A percentile compares a stretch with the other conserved stretches of the same genome.
Conservation (phyloP, 1,140 invertebrate species). For the Drosophila albomicans region DNA sequence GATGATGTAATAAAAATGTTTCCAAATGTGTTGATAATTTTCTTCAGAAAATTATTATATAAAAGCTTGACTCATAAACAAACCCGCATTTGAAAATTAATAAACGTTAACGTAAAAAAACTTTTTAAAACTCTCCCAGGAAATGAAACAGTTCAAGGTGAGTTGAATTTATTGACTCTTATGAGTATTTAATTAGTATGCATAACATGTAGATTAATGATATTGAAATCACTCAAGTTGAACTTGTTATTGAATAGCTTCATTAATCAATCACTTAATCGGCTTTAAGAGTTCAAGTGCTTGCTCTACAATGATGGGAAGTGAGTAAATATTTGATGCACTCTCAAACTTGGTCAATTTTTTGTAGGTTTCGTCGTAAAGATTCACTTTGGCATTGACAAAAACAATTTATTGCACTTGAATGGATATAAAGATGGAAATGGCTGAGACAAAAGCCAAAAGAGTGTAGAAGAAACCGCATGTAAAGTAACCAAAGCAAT, state of each 20-base stretch:
- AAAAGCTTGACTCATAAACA: not conserved
- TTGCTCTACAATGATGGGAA: not conserved
- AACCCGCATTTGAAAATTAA: not conserved
- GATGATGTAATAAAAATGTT: not conserved
- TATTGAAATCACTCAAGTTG: constrained; percentile 48
- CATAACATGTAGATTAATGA: constrained; percentile 51
- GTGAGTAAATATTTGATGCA: constrained; percentile 20
- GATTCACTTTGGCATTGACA: constrained; percentile 69
- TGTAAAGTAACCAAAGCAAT: constrained; percentile 40
- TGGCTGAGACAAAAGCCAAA: constrained; percentile 5
- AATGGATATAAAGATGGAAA: constrained; percentile 11
- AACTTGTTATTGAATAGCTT: constrained; percentile 39
- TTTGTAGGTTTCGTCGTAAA: constrained; percentile 44
- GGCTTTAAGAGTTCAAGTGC: not conserved
- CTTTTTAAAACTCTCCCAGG: not conserved
- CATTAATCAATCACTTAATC: constrained; percentile 49
- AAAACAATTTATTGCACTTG: constrained; percentile 65
- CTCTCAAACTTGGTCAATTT: not conserved
- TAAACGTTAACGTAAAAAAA: too few relatives aligned
- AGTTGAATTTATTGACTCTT: not conserved
- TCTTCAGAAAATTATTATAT: not conserved
- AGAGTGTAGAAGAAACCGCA: constrained; percentile 21
- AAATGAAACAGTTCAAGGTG: not conserved
- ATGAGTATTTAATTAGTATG: constrained; percentile 40
- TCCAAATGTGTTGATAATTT: not conserved